A percentile compares a stretch with the other conserved stretches of the same genome.
phyloP scores from a whole-genome alignment of 2,888 invertebrate species.

The Limnephilus auricula region DNA sequence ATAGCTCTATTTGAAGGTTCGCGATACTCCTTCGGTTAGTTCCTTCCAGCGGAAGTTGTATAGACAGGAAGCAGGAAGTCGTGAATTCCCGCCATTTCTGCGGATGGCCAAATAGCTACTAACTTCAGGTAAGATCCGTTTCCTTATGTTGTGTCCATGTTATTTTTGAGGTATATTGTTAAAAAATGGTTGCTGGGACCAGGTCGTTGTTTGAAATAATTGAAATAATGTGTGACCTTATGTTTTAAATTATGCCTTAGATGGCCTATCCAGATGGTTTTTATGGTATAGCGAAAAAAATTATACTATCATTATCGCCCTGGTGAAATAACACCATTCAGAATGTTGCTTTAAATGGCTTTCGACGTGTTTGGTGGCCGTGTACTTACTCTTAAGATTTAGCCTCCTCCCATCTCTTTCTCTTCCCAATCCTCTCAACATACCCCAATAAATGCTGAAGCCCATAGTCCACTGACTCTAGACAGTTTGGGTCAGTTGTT shows the following conservation, averaged over 20 bases:
- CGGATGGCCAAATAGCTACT: not conserved
- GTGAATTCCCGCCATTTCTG: conserved; percentile 7
- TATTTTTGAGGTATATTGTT: not conserved
- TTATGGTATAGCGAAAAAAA: too few relatives aligned
- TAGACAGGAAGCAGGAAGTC: conserved; percentile 37
- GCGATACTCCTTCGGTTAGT: conserved; percentile 4
- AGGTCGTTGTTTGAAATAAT: not conserved
- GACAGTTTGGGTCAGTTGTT: too few relatives aligned
- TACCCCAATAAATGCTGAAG: too few relatives aligned
- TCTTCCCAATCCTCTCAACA: too few relatives aligned
- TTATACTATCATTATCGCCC: too few relatives aligned
- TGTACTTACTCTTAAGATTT: too few relatives aligned
- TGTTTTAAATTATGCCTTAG: not conserved
- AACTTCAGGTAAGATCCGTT: not conserved
- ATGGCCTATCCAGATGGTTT: too few relatives aligned
- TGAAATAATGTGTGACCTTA: not conserved
- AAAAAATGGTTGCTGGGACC: not conserved
- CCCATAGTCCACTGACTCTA: too few relatives aligned
- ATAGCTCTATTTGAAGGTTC: not conserved
- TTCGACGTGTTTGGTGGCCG: too few relatives aligned
- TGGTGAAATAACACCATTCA: too few relatives aligned
- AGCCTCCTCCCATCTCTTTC: too few relatives aligned
- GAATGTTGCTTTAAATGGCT: too few relatives aligned
- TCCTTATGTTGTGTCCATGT: not conserved
- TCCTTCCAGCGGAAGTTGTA: conserved; percentile 31